Evolutionary conservation across 1,140 invertebrate species (phyloP), one percentile per base, ranked within the genome.

Genomic region (Thrips palmi): DNA sequence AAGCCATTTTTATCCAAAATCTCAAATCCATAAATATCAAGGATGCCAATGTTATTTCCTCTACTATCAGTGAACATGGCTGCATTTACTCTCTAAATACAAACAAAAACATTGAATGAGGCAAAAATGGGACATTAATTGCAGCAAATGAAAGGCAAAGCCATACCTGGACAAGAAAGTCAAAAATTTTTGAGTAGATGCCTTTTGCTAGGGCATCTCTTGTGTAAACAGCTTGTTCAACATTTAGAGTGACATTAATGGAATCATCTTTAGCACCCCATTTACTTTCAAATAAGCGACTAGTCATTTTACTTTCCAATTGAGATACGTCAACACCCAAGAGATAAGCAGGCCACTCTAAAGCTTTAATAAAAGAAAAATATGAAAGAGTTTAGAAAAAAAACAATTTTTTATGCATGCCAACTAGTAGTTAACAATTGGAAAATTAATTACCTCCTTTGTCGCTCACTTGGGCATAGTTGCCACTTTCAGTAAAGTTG

Each of bases 1-100:
- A 96, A 96, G 58, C 87, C 86, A 68, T 97, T 96, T 71, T 70
- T 86, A 81, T 87, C 69, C 63, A 53, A 37, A 32, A 27, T 18
- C n/a, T n/a, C n/a, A n/a, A n/a, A n/a, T n/a, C n/a, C n/a, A n/a
- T n/a, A n/a, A n/a, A n/a, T n/a, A n/a, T n/a, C n/a, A n/a, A n/a
- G n/a, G n/a, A n/a, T n/a, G n/a, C n/a, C n/a, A n/a, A n/a, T n/a
- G n/a, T n/a, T n/a, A n/a, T 52, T 82, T 77, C 55, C 79, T 75
- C 55, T 83, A 80, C 39, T 42, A 7, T 59, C 56, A 5, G 63
- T 68, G 40, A 60, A 58, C 72, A 77, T 75, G 2, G 74, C 74
- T 42, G 52, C 52, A 52, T 76, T 76, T 1, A 75, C 61, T 47
- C 57, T 59, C 69, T 75, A 50, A 18, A 59, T 53, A 49, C 44